phyloP scores from a whole-genome alignment of 2,797 vertebrate genomes.

The Gobionotothen gibberifrons region DNA sequence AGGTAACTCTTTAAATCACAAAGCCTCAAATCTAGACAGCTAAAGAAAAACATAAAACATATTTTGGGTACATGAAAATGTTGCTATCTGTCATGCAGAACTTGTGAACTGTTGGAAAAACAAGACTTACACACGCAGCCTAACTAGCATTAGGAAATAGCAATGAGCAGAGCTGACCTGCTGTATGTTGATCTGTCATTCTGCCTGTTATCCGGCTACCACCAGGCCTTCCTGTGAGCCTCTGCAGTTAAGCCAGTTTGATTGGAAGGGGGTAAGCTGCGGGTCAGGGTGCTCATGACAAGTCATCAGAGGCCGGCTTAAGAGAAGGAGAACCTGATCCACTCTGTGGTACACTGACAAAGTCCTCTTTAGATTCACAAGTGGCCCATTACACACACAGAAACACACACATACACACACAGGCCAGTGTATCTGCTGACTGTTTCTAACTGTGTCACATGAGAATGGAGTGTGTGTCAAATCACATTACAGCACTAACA shows the following conservation, averaged over 20 bases:
- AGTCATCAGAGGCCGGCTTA: conserved; percentile 30
- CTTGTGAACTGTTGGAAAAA: neutral
- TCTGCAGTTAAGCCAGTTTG: conserved; percentile 55
- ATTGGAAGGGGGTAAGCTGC: conserved; percentile 51
- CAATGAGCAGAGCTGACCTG: conserved; percentile 30
- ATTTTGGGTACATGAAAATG: neutral
- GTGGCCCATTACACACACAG: neutral
- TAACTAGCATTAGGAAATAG: neutral
- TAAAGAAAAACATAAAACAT: no score
- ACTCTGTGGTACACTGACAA: conserved; percentile 25
- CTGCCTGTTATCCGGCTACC: conserved; percentile 1
- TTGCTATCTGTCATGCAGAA: neutral
- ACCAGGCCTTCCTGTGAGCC: conserved; percentile 38
- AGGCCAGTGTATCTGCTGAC: neutral
- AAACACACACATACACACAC: neutral
- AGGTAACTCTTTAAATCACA: no score
- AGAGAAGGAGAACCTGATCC: conserved; percentile 37
- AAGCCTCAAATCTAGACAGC: no score
- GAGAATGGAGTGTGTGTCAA: conserved; percentile 32
- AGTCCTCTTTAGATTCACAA: conserved; percentile 32
- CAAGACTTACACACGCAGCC: neutral
- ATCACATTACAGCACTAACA: conserved; percentile 30
- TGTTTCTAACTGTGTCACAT: conserved; percentile 43
- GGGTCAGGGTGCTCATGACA: conserved; percentile 34
- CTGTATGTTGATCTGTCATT: conserved; percentile 14